Evolutionary conservation across 92 coral and sea anemone genomes (phyloP).

Genomic region (Galaxea fascicularis): DNA sequence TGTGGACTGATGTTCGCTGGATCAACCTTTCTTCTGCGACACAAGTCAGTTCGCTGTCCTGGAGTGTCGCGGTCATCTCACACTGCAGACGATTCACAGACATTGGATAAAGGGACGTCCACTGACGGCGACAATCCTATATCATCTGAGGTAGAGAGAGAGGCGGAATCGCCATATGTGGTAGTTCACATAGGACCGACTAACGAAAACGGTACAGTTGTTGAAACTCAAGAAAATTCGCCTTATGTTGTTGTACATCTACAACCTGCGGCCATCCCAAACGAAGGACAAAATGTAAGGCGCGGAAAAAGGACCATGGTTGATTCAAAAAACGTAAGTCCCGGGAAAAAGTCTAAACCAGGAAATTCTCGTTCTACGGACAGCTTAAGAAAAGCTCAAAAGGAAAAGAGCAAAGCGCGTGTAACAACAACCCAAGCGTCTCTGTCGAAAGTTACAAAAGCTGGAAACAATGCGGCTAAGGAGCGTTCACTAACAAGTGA

Average conservation of each 20-base stretch:
- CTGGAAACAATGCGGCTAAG: background rate
- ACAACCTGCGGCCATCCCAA: constrained; percentile 14
- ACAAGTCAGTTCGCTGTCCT: constrained; percentile 46
- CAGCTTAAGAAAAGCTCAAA: background rate
- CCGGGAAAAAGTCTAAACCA: background rate
- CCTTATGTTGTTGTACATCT: constrained; percentile 36
- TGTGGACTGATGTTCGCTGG: constrained; percentile 42
- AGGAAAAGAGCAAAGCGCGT: background rate
- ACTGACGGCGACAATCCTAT: background rate
- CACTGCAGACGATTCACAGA: background rate
- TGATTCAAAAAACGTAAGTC: background rate
- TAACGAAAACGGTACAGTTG: background rate
- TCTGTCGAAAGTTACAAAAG: background rate
- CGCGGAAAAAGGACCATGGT: background rate
- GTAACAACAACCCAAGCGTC: background rate
- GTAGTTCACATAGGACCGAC: constrained; percentile 6
- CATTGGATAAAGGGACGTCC: background rate
- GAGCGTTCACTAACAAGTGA: background rate
- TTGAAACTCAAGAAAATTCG: constrained; percentile 21
- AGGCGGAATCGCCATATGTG: constrained; percentile 12
- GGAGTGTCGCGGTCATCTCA: background rate
- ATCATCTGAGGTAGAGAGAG: background rate
- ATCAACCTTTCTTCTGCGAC: constrained; percentile 31
- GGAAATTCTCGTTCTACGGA: background rate
- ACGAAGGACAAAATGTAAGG: background rate